phyloP scores from a whole-genome alignment of 1,140 invertebrate genomes.

The Megathymus violae region DNA sequence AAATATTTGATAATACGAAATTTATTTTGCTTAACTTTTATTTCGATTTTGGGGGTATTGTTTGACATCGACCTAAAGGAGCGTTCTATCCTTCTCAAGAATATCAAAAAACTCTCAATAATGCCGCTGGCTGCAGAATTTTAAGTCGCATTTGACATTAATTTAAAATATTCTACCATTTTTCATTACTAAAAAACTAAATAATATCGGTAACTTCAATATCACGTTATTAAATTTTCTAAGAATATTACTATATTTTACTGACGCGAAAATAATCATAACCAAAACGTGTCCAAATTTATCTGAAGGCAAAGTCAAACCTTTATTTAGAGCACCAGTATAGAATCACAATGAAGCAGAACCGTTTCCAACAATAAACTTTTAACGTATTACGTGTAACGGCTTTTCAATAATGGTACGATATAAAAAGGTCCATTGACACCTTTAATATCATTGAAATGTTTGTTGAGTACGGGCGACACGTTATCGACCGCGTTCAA shows the following conservation, averaged over 20 bases:
- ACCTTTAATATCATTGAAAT: conserved; percentile 13
- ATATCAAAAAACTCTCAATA: too few relatives aligned
- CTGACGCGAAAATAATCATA: too few relatives aligned
- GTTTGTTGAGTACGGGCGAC: conserved; percentile 1
- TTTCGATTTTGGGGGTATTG: too few relatives aligned
- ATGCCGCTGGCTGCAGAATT: too few relatives aligned
- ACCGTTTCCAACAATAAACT: background rate
- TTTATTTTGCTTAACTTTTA: too few relatives aligned
- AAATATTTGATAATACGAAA: too few relatives aligned
- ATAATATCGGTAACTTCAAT: background rate
- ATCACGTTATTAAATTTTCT: background rate
- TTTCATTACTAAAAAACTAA: too few relatives aligned
- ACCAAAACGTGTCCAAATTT: background rate
- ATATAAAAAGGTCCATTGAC: conserved; percentile 10
- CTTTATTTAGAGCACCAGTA: background rate
- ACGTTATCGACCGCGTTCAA: conserved; percentile 3
- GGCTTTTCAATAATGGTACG: background rate
- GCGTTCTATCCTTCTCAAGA: too few relatives aligned
- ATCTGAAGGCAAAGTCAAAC: background rate
- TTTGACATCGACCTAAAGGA: too few relatives aligned
- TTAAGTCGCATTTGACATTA: too few relatives aligned
- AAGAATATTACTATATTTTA: background rate
- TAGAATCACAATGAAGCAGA: background rate
- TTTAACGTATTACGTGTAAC: background rate
- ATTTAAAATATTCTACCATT: too few relatives aligned